A percentile compares a stretch with the other conserved stretches of the same genome.
Conservation (phyloP, 1,140 invertebrate genomes). For the Vanessa tameamea region DNA sequence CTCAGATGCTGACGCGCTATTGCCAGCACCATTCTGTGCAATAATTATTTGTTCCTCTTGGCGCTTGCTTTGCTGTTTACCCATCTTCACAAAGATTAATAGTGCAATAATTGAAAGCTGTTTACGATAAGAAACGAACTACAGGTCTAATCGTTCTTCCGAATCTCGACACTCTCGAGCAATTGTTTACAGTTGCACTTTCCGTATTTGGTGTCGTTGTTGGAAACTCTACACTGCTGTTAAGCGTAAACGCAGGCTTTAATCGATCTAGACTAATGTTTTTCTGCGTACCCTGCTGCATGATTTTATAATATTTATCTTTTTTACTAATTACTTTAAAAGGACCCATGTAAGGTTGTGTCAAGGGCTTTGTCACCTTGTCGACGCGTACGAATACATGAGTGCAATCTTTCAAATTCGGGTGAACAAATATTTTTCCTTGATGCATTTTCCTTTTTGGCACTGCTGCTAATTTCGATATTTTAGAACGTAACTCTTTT, state of each 20-base stretch:
- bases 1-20: no score
- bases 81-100: not conserved
- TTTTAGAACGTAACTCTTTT: not conserved
- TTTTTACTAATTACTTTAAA: conserved; percentile 28
- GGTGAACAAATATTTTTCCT: conserved; percentile 29
- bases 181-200: conserved; percentile 3
- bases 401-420: conserved; percentile 25
- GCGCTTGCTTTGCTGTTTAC: no score
- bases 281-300: not conserved
- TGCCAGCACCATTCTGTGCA: no score
- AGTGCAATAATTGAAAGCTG: conserved; percentile 1
- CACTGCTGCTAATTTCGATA: conserved; percentile 4
- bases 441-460: conserved; percentile 7
- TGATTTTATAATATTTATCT: conserved; percentile 6
- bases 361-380: conserved; percentile 12
- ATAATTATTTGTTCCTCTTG: no score
- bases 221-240: not conserved
- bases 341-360: conserved; percentile 19
- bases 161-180: conserved; percentile 2
- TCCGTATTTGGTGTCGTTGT: not conserved
- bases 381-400: conserved; percentile 25
- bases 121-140: not conserved
- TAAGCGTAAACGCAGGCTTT: not conserved
- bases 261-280: not conserved
- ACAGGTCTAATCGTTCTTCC: not conserved